A percentile compares a stretch with the other conserved stretches of the same genome.
Evolutionary conservation across 2,888 invertebrate species (phyloP).

Genomic region (Rugalucina vietnamica): DNA sequence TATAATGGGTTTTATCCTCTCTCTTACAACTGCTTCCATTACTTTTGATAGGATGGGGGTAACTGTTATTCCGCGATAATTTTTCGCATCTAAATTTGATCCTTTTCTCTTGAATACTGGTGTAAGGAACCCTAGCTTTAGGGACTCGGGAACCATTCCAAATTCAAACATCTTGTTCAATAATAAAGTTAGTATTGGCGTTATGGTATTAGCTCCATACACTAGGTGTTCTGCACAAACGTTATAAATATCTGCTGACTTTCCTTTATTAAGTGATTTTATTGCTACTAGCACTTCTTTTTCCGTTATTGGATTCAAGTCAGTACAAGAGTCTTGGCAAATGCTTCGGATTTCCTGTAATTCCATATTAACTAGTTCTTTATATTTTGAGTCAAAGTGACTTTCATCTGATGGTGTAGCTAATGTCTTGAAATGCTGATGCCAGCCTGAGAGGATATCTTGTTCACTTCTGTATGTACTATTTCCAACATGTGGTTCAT

Average conservation of each 20-base stretch:
- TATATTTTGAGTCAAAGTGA: not conserved
- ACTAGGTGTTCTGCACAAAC: not conserved
- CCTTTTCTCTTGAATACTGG: slow-evolving; percentile 14
- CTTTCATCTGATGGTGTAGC: not conserved
- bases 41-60: not conserved
- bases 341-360: not conserved
- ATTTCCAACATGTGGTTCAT: not conserved
- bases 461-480: not conserved
- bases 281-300: not conserved
- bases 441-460: not conserved
- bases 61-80: slow-evolving; percentile 19
- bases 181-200: not conserved
- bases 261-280: not conserved
- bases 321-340: not conserved
- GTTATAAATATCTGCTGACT: not conserved
- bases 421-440: not conserved
- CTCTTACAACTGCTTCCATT: not conserved
- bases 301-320: not conserved
- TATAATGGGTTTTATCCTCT: not conserved
- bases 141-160: not conserved
- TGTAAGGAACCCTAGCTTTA: not conserved
- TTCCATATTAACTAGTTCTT: not conserved
- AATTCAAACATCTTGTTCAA: not conserved
- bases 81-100: not conserved
- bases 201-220: not conserved